phyloP scores from a whole-genome alignment of 1,140 invertebrate species.

The Zophobas atratus region DNA sequence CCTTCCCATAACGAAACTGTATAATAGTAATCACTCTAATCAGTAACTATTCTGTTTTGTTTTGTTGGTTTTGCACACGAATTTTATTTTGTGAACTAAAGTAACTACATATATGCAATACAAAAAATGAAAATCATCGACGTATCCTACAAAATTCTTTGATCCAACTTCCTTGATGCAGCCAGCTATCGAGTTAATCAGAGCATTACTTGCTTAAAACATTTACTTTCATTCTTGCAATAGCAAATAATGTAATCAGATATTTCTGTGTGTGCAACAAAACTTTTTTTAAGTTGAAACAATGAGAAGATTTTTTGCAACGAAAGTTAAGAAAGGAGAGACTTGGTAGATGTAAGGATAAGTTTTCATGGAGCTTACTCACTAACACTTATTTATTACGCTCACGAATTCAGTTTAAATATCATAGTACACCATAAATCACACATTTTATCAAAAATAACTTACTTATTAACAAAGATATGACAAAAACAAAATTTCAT shows the following conservation, averaged over 20 bases:
- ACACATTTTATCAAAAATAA: no score
- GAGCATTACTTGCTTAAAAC: slow-evolving; percentile 20
- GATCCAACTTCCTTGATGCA: slow-evolving; percentile 19
- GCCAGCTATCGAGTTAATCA: slow-evolving; percentile 14
- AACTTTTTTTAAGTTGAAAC: no score
- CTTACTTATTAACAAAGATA: no score
- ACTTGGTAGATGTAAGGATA: no score
- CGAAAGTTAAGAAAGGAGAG: no score
- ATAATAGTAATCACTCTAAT: background rate
- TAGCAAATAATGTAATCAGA: background rate
- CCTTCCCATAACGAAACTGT: background rate
- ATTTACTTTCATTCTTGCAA: slow-evolving; percentile 24
- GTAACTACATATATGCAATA: background rate
- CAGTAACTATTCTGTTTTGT: background rate
- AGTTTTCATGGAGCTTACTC: no score
- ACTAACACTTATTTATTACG: no score
- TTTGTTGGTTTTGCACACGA: no score
- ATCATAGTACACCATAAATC: no score
- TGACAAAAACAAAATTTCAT: no score
- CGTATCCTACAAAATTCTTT: background rate
- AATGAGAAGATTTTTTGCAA: no score
- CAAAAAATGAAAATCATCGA: slow-evolving; percentile 1
- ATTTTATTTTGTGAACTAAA: background rate
- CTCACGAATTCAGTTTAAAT: no score
- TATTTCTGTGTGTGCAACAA: background rate